Percentiles rank a stretch among this genome's conserved stretches.
Conservation (phyloP, 2,113 vertebrate species). For the Motacilla tschutschensis region DNA sequence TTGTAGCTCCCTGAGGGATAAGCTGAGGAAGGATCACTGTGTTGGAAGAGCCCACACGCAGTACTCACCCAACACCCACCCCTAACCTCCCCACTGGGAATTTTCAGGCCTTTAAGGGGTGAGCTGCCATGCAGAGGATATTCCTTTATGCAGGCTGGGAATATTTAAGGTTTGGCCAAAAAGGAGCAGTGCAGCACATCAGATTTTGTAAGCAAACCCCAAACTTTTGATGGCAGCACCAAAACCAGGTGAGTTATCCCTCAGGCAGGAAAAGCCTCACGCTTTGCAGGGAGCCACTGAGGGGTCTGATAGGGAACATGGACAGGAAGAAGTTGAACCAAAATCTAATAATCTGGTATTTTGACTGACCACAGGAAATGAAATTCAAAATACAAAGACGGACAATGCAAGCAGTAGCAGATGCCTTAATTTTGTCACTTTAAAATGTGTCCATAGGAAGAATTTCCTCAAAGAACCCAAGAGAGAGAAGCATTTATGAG, state of each 20-base stretch:
- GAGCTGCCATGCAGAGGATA: neutral
- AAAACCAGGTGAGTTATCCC: neutral
- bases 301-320: neutral
- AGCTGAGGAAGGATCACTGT: rapidly evolving
- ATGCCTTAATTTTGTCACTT: neutral
- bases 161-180: neutral
- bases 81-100: neutral
- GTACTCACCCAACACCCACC: neutral
- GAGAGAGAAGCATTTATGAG: neutral
- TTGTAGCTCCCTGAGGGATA: neutral
- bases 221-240: neutral
- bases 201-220: neutral
- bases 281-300: neutral
- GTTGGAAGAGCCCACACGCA: neutral
- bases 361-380: neutral
- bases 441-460: neutral
- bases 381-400: neutral
- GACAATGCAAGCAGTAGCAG: neutral
- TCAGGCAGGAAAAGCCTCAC: neutral
- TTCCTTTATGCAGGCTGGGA: neutral
- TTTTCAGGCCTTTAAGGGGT: neutral
- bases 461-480: neutral
- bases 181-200: neutral
- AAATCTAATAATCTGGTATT: neutral
- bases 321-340: neutral